Evolutionary conservation across 1,140 invertebrate genomes (phyloP).

Genomic region (Bombus huntii): DNA sequence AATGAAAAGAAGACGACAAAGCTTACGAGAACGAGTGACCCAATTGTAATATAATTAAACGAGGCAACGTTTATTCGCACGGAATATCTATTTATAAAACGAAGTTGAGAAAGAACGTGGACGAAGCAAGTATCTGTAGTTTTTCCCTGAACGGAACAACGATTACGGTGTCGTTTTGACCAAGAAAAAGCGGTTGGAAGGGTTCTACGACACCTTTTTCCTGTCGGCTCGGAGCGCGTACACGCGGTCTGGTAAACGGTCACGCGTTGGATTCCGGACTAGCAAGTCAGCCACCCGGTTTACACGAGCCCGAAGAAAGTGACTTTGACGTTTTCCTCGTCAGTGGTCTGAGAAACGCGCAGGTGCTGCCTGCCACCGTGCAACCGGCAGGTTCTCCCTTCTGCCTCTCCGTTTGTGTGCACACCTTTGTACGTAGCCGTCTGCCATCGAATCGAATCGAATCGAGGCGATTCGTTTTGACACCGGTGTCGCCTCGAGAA

Average conservation of each 20-base stretch:
- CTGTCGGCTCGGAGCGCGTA: neutral
- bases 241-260: neutral
- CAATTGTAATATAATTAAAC: too few relatives aligned
- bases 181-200: neutral
- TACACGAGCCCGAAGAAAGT: slow-evolving; percentile 30
- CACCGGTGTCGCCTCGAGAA: slow-evolving; percentile 2
- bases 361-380: slow-evolving; percentile 41
- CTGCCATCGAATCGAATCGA: neutral
- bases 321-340: slow-evolving; percentile 50
- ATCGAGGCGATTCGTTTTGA: slow-evolving; percentile 37
- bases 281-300: slow-evolving; percentile 19
- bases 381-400: slow-evolving; percentile 17
- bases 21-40: too few relatives aligned
- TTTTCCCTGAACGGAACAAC: neutral
- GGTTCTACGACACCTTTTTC: neutral
- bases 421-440: neutral
- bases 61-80: too few relatives aligned
- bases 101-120: too few relatives aligned
- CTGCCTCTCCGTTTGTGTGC: too few relatives aligned
- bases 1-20: too few relatives aligned
- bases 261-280: slow-evolving; percentile 33
- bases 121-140: too few relatives aligned
- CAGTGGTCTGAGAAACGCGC: slow-evolving; percentile 35
- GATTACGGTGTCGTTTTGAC: slow-evolving; percentile 8
- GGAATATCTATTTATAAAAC: too few relatives aligned